These are phyloP conservation scores for Sibirionetta formosa DNA, from an alignment of 2,797 vertebrate species.

Conservation along the genomic window DNA sequence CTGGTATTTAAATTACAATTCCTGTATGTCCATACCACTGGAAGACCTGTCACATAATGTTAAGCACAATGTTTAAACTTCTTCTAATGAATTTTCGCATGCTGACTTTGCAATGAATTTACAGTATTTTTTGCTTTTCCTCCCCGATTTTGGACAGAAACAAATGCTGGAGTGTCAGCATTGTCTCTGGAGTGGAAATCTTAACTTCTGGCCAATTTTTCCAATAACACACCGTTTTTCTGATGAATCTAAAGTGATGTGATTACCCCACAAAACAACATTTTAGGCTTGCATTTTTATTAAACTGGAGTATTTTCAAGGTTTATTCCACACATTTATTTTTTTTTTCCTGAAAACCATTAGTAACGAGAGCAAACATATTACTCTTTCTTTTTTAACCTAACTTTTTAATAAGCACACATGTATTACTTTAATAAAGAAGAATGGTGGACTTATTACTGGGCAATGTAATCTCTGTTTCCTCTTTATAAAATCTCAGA, in stretches of 20 bases:
- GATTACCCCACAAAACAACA: background rate
- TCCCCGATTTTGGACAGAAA: background rate
- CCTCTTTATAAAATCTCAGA: background rate
- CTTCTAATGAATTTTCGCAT: background rate
- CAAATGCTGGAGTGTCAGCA: background rate
- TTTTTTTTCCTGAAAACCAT: background rate
- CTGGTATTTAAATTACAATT: background rate
- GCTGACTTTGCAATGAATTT: background rate
- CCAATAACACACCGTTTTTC: background rate
- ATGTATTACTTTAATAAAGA: constrained; percentile 18
- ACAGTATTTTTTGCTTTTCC: background rate
- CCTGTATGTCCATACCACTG: background rate
- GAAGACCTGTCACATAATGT: background rate
- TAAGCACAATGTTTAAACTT: background rate
- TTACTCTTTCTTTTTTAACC: background rate
- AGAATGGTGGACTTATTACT: background rate
- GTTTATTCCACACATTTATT: background rate
- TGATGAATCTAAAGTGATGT: background rate
- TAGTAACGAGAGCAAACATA: background rate
- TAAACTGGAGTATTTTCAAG: background rate
- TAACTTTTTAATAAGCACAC: constrained; percentile 7
- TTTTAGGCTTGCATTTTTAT: background rate
- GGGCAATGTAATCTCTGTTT: background rate
- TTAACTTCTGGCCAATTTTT: background rate
- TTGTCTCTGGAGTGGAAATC: background rate